Evolutionary conservation across 2,113 vertebrate genomes (phyloP).

Genomic region (Ptilorrhoa leucosticta): DNA sequence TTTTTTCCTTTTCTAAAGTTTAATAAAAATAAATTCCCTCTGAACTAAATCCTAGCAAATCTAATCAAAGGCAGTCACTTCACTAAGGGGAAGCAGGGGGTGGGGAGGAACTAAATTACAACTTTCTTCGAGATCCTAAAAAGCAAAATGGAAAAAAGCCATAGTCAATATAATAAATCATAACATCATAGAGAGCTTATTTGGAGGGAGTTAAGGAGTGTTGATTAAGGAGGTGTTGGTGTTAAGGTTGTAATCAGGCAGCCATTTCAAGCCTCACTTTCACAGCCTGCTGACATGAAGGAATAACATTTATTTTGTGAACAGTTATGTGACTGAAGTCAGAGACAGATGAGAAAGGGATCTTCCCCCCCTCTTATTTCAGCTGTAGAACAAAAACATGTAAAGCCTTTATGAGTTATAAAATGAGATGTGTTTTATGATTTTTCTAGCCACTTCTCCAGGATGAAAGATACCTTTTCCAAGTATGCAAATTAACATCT

Average conservation of each 20-base stretch:
- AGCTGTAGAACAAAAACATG: neutral
- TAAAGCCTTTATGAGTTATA: neutral
- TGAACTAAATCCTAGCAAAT: constrained; percentile 50
- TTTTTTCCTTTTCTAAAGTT: neutral
- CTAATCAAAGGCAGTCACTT: constrained; percentile 54
- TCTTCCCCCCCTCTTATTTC: neutral
- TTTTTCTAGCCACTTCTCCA: neutral
- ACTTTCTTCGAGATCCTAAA: constrained; percentile 41
- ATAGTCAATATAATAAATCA: constrained; percentile 46
- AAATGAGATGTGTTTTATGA: neutral
- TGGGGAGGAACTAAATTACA: constrained; percentile 42
- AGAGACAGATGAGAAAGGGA: constrained; percentile 8
- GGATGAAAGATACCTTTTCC: constrained; percentile 7
- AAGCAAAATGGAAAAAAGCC: constrained; percentile 55
- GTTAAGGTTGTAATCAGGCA: constrained; percentile 56
- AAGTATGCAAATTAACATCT: constrained; percentile 38
- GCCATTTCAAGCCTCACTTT: constrained; percentile 43
- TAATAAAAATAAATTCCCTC: constrained; percentile 43
- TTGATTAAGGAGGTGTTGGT: constrained; percentile 60
- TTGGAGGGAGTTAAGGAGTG: constrained; percentile 47
- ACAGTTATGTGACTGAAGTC: neutral
- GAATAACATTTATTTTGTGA: constrained; percentile 54
- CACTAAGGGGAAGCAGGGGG: constrained; percentile 6
- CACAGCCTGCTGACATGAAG: constrained; percentile 30
- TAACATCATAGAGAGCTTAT: constrained; percentile 31